Base-by-base conservation (phyloP, 2,797 vertebrate species). In the Lagorchestes hirsutus region DNA sequence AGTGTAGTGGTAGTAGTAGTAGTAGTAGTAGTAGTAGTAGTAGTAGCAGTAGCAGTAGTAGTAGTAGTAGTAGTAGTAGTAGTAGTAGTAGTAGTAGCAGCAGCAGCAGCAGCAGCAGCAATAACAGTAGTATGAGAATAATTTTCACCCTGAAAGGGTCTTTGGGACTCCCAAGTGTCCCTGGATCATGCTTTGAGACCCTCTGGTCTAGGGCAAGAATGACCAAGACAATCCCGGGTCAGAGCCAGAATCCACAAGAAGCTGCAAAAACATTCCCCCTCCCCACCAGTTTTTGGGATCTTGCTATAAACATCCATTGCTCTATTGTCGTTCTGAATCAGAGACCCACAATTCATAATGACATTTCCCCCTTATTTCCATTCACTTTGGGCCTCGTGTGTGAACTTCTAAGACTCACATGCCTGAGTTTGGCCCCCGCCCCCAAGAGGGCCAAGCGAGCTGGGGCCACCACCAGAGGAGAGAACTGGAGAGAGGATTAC, bases 241-340 rank as follows among this genome's bases (percentile, higher is more conserved):
- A 18, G 29, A 93, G 82, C 31, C 59, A 93, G 95, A 95, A 74
- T 93, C 57, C 34, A 55, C 1, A 54, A 93, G 93, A 90, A 90
- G 11, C 12, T 46, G 93, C 91, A 59, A 54, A 52, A 87, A 28
- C n/a, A 62, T 91, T 6, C 59, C 31, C 59, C 3, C 57, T 10
- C 8, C 34, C 31, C 5, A 5, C 62, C 5, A 54, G 34, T 52
- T 92, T 95, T 96, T 93, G 22, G 62, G 58, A 90, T 67, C 93
- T 91, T 93, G 90, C 54, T 93, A 0, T 54, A 92, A 93, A 58
- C 91, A 92, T 4, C 0, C 34, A 93, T 95, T 91, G 24, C 3
- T 93, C 93, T 94, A 0, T 55, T 95, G 40, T 34, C 50, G 4
- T 82, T 92, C 94, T 96, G 62, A 95, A 94, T 92, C 46, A 54